Conservation (phyloP, 2,888 invertebrate species). For the Philereme vetulata region DNA sequence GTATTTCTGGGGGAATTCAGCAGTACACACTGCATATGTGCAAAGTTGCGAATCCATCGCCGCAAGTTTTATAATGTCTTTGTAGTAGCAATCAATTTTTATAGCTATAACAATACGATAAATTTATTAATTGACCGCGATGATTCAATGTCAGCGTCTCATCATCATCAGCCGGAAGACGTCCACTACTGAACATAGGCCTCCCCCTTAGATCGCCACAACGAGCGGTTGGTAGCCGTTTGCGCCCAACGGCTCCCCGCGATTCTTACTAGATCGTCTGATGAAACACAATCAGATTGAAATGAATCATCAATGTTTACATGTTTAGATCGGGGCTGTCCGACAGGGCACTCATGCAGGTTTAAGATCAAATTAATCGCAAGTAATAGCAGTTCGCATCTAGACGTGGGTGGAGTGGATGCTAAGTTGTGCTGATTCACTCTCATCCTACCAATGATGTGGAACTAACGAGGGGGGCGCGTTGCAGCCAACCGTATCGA, state of each 20-base stretch:
- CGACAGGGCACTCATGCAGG: constrained; percentile 22
- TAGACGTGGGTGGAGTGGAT: constrained; percentile 40
- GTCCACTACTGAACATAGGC: no score
- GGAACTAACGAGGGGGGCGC: constrained; percentile 58
- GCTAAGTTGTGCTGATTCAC: constrained; percentile 63
- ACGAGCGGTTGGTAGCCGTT: no score
- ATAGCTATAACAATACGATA: constrained; percentile 17
- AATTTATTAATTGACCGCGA: constrained; percentile 28
- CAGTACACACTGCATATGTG: background rate
- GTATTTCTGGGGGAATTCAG: no score
- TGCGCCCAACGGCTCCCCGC: no score
- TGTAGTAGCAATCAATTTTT: constrained; percentile 24
- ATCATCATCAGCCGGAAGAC: no score
- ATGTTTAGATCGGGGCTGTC: constrained; percentile 17
- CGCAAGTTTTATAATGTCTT: constrained; percentile 19
- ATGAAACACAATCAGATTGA: constrained; percentile 27
- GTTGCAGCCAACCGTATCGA: constrained; percentile 57
- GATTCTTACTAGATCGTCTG: no score
- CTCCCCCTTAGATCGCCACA: no score
- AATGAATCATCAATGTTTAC: constrained; percentile 41
- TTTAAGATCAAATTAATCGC: constrained; percentile 33
- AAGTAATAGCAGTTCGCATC: constrained; percentile 39
- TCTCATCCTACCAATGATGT: constrained; percentile 69
- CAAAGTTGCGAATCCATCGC: background rate
- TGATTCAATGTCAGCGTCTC: constrained; percentile 28